phyloP scores from a whole-genome alignment of 1,140 invertebrate species.

The Drosophila orosa region DNA sequence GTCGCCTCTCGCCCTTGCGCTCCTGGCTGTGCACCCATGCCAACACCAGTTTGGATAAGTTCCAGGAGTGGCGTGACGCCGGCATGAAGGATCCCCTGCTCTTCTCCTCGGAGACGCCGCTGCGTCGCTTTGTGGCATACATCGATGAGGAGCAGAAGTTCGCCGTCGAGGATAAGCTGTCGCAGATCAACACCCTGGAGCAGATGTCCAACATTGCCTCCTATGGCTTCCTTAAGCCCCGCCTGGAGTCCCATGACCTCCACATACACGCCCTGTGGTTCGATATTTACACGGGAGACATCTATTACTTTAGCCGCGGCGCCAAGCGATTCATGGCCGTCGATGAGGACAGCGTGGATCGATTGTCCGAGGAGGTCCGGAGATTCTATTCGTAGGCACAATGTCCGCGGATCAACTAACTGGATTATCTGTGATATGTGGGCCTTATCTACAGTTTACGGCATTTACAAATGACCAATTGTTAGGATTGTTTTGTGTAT shows the following conservation, averaged over 20 bases:
- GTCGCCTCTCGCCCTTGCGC: conserved; percentile 93
- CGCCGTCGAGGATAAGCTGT: conserved; percentile 95
- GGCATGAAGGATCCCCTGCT: conserved; percentile 87
- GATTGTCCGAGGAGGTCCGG: conserved; percentile 90
- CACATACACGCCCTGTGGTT: conserved; percentile 98
- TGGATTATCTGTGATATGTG: conserved; percentile 72
- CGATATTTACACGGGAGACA: conserved; percentile 98
- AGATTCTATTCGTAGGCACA: conserved; percentile 90
- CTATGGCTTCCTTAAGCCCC: conserved; percentile 95
- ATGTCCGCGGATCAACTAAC: background rate
- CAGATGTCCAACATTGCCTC: conserved; percentile 97
- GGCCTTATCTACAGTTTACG: conserved; percentile 52
- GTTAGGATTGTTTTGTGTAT: conserved; percentile 56
- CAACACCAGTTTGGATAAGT: conserved; percentile 91
- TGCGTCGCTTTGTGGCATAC: conserved; percentile 95
- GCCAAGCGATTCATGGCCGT: conserved; percentile 92
- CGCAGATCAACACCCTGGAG: conserved; percentile 97
- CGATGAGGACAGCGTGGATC: conserved; percentile 91
- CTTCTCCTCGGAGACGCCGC: conserved; percentile 93
- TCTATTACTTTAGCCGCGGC: conserved; percentile 95
- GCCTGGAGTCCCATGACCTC: conserved; percentile 91
- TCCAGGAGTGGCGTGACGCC: conserved; percentile 90
- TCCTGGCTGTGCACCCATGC: conserved; percentile 97
- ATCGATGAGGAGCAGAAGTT: conserved; percentile 97
- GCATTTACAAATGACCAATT: conserved; percentile 63